Evolutionary conservation across 2,797 vertebrate genomes (phyloP).

Genomic region (Chelmon rostratus): DNA sequence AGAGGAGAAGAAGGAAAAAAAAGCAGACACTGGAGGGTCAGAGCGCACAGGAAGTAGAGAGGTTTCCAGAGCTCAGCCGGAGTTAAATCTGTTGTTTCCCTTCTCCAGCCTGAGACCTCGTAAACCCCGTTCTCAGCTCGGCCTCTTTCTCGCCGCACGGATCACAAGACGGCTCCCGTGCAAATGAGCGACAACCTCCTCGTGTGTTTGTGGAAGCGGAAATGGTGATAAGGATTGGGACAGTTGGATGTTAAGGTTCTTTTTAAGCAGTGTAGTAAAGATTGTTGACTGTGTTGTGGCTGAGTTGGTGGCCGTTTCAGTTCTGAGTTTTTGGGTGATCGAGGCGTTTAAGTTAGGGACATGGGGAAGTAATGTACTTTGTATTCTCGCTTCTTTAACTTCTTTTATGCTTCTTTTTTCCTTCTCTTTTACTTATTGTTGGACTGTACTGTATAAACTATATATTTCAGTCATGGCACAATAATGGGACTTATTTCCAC

Average conservation of each 20-base stretch:
- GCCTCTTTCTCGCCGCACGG: constrained; percentile 21
- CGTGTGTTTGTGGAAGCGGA: constrained; percentile 14
- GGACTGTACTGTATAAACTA: too few relatives aligned
- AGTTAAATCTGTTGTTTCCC: constrained; percentile 45
- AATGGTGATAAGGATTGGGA: background rate
- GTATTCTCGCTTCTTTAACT: background rate
- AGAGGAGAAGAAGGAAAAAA: constrained; percentile 27
- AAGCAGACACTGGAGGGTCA: constrained; percentile 66
- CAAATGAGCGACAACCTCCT: background rate
- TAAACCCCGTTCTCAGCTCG: constrained; percentile 30
- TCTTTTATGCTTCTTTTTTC: background rate
- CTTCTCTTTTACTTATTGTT: background rate
- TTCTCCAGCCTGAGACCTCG: constrained; percentile 36
- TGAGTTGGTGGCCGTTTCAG: background rate
- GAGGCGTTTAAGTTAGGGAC: background rate
- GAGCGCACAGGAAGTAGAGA: constrained; percentile 72
- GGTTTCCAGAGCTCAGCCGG: constrained; percentile 59
- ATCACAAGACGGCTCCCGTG: constrained; percentile 49
- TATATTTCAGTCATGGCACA: background rate
- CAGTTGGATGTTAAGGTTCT: background rate
- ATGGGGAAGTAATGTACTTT: background rate
- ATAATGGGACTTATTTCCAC: background rate
- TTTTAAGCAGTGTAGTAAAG: background rate
- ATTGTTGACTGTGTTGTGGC: background rate
- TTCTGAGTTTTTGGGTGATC: too few relatives aligned